A percentile compares a stretch with the other conserved stretches of the same genome.
Conservation (phyloP, 2,797 vertebrate species). For the Pipistrellus nathusii region DNA sequence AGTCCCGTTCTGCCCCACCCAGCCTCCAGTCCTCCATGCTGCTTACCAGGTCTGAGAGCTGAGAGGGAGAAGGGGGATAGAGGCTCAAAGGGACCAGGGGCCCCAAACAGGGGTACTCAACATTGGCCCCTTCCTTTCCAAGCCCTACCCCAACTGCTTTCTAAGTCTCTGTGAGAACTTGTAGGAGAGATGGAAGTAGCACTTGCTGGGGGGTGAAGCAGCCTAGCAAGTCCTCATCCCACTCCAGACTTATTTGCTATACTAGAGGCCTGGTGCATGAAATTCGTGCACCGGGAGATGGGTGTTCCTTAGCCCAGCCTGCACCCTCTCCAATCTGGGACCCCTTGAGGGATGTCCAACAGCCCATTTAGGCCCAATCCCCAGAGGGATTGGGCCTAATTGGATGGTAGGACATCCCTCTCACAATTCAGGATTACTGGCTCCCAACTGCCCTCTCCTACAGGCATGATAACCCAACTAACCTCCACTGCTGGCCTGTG, state of each 20-base stretch:
- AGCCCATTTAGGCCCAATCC: too few species aligned
- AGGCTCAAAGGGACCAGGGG: not conserved
- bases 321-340: too few species aligned
- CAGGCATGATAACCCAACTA: too few species aligned
- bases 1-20: not conserved
- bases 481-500: too few species aligned
- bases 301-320: too few species aligned
- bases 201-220: not conserved
- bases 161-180: not conserved
- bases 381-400: too few species aligned
- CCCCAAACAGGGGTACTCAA: not conserved
- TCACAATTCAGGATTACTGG: too few species aligned
- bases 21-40: not conserved
- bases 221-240: not conserved
- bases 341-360: too few species aligned
- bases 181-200: not conserved
- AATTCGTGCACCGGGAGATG: too few species aligned
- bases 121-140: not conserved
- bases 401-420: too few species aligned
- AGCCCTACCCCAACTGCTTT: not conserved
- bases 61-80: not conserved
- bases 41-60: not conserved
- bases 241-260: not conserved
- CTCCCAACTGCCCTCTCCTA: too few species aligned
- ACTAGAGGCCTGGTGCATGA: too few species aligned